phyloP scores from a whole-genome alignment of 2,113 vertebrate genomes.

The Steatornis caripensis region DNA sequence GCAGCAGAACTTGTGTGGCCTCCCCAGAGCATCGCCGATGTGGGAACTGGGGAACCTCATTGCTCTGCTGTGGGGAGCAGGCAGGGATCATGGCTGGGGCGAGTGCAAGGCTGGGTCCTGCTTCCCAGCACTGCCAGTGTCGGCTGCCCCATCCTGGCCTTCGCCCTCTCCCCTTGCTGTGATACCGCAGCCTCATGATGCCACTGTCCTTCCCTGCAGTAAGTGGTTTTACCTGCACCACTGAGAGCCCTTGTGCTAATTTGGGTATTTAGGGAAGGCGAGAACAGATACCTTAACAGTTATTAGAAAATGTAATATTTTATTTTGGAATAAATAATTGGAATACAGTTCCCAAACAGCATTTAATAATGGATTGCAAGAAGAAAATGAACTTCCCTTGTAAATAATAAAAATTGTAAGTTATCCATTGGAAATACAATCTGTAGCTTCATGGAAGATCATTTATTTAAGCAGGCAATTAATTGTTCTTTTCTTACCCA shows the following conservation, averaged over 20 bases:
- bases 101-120: not conserved
- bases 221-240: not conserved
- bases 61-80: not conserved
- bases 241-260: not conserved
- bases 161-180: not conserved
- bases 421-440: not conserved
- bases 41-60: fast-evolving
- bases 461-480: not conserved
- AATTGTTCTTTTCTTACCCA: not conserved
- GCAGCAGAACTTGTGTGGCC: fast-evolving
- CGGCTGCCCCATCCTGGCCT: not conserved
- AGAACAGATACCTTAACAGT: not conserved
- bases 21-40: fast-evolving
- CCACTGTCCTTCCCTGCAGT: not conserved
- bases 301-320: not conserved
- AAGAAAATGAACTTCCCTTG: not conserved
- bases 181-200: not conserved
- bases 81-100: fast-evolving
- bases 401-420: not conserved
- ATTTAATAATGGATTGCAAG: not conserved
- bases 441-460: not conserved
- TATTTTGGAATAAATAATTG: not conserved
- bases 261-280: not conserved
- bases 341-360: not conserved
- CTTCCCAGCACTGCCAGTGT: not conserved